Conservation (phyloP, 1,140 invertebrate species). For the Drosophila quadrilineata region DNA sequence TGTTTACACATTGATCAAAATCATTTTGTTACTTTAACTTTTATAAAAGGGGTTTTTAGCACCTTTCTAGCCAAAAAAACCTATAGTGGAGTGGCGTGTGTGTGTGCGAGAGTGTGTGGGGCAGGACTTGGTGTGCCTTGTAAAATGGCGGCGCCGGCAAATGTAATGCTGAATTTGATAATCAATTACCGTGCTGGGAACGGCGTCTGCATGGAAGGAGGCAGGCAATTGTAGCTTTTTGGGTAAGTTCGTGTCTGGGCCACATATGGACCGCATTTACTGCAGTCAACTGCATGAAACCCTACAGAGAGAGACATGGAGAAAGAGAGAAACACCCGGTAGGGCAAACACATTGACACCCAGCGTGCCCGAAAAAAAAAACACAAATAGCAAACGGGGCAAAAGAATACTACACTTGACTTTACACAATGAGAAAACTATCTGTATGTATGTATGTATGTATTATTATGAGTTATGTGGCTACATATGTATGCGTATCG, state of each 20-base stretch:
- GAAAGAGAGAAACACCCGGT: conserved; percentile 27
- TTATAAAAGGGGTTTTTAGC: too few species aligned
- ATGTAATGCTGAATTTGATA: conserved; percentile 74
- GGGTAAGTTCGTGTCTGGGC: conserved; percentile 8
- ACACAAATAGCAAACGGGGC: conserved; percentile 24
- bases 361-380: not conserved
- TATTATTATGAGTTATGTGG: too few species aligned
- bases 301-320: conserved; percentile 30
- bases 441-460: conserved; percentile 2
- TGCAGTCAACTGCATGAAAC: conserved; percentile 39
- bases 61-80: conserved; percentile 17
- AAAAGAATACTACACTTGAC: conserved; percentile 32
- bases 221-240: too few species aligned
- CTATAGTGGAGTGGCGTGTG: not conserved
- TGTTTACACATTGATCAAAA: too few species aligned
- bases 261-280: conserved; percentile 61
- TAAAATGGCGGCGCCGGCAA: conserved; percentile 35
- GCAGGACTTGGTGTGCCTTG: conserved; percentile 14
- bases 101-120: not conserved
- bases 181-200: conserved; percentile 63
- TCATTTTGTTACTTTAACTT: too few species aligned
- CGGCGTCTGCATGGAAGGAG: not conserved
- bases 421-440: conserved; percentile 7
- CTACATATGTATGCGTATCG: not conserved
- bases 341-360: conserved; percentile 21